Evolutionary conservation across 2,888 invertebrate genomes (phyloP).

Genomic region (Lomographa bimaculata): DNA sequence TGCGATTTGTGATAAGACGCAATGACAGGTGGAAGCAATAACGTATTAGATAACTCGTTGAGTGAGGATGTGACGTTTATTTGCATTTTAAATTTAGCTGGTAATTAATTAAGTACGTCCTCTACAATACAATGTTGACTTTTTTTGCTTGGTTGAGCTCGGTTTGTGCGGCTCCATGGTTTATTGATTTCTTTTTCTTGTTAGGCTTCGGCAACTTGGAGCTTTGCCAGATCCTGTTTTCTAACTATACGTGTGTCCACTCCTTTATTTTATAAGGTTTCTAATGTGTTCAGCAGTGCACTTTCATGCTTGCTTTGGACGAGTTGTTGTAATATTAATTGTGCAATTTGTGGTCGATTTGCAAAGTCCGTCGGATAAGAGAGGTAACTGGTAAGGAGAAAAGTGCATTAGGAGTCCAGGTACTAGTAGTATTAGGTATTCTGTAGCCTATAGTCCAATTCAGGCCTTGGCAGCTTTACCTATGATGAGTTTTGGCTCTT

Average conservation of each 20-base stretch:
- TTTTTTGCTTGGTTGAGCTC: constrained; percentile 8
- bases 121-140: constrained; percentile 15
- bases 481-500: no score
- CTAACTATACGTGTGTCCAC: constrained; percentile 17
- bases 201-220: constrained; percentile 23
- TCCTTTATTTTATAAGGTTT: constrained; percentile 18
- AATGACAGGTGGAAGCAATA: constrained; percentile 24
- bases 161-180: constrained; percentile 16
- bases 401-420: no score
- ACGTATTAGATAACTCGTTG: constrained; percentile 29
- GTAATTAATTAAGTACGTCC: constrained; percentile 17
- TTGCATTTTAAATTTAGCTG: constrained; percentile 15
- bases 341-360: no score
- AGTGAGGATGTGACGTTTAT: constrained; percentile 21
- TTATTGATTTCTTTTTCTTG: constrained; percentile 29
- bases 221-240: constrained; percentile 30
- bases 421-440: no score
- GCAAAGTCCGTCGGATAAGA: no score
- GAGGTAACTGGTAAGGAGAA: no score
- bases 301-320: no score
- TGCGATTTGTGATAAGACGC: constrained; percentile 13
- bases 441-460: no score
- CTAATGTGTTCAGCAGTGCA: no score
- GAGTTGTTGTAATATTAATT: no score
- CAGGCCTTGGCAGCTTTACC: no score